Conservation (phyloP, 2,888 invertebrate genomes). For the Dryococelus australis region DNA sequence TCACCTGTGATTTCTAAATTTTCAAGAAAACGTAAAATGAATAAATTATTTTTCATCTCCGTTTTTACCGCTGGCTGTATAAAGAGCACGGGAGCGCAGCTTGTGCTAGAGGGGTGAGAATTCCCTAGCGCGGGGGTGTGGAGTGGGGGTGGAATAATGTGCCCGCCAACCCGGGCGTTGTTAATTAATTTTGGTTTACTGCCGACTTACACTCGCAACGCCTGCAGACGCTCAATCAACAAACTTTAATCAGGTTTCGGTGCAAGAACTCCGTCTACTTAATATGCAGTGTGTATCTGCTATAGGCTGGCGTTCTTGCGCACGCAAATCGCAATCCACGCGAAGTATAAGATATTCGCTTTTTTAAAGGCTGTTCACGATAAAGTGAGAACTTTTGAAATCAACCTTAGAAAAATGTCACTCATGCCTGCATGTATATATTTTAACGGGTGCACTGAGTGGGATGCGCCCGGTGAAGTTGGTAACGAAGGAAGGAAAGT, state of each 20-base stretch:
- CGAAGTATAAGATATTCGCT: too few relatives aligned
- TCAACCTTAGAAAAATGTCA: too few relatives aligned
- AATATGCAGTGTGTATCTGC: not conserved
- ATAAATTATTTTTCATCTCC: not conserved
- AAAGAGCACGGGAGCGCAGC: not conserved
- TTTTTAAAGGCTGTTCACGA: too few relatives aligned
- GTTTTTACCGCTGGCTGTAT: not conserved
- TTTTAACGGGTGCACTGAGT: too few relatives aligned
- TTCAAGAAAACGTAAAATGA: not conserved
- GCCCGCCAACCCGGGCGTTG: constrained; percentile 8
- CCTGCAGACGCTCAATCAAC: not conserved
- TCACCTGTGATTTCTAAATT: too few relatives aligned
- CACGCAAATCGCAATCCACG: too few relatives aligned
- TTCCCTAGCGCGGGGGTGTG: not conserved
- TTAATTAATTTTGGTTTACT: constrained; percentile 16
- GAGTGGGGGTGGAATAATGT: not conserved
- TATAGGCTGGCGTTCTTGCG: too few relatives aligned
- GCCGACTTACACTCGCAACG: not conserved
- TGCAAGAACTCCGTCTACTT: not conserved
- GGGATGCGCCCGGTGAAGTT: too few relatives aligned
- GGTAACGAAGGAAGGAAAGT: too few relatives aligned
- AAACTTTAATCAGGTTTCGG: not conserved
- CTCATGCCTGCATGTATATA: too few relatives aligned
- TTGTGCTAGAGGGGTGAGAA: not conserved
- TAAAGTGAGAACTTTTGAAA: too few relatives aligned